Evolutionary conservation across 2,888 invertebrate species (phyloP).

Genomic region (Agrilus mali): DNA sequence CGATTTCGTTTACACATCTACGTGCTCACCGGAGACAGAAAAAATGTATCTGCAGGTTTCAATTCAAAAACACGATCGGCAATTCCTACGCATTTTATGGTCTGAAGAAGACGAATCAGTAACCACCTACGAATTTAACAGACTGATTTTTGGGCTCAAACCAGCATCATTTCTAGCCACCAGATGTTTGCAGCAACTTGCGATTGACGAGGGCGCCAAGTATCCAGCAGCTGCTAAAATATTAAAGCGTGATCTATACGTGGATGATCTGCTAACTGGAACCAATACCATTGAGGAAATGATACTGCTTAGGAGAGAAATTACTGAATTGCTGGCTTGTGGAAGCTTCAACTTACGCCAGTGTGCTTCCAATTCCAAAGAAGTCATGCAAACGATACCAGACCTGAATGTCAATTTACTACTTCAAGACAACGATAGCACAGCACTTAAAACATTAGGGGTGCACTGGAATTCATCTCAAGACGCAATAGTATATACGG

Average conservation of each 20-base stretch:
- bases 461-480: slow-evolving; percentile 1
- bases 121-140: slow-evolving; percentile 1
- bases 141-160: slow-evolving; percentile 19
- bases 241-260: slow-evolving; percentile 17
- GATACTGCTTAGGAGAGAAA: slow-evolving; percentile 6
- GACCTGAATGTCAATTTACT: not conserved
- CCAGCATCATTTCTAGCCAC: slow-evolving; percentile 19
- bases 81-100: slow-evolving; percentile 26
- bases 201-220: slow-evolving; percentile 14
- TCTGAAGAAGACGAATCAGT: slow-evolving; percentile 12
- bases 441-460: slow-evolving; percentile 3
- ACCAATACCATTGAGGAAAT: slow-evolving; percentile 1
- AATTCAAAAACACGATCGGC: slow-evolving; percentile 15
- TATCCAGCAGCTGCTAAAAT: slow-evolving; percentile 8
- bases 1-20: slow-evolving; percentile 9
- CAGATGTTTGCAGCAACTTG: slow-evolving; percentile 5
- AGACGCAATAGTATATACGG: slow-evolving; percentile 3
- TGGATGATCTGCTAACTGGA: slow-evolving; percentile 15
- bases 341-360: slow-evolving; percentile 13
- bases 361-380: slow-evolving; percentile 12
- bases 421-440: not conserved
- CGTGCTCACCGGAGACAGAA: slow-evolving; percentile 22
- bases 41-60: slow-evolving; percentile 26
- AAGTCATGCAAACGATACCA: not conserved
- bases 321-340: not conserved